Base-by-base conservation (phyloP, 1,140 invertebrate species). In the Macrostomum lignano region DNA sequence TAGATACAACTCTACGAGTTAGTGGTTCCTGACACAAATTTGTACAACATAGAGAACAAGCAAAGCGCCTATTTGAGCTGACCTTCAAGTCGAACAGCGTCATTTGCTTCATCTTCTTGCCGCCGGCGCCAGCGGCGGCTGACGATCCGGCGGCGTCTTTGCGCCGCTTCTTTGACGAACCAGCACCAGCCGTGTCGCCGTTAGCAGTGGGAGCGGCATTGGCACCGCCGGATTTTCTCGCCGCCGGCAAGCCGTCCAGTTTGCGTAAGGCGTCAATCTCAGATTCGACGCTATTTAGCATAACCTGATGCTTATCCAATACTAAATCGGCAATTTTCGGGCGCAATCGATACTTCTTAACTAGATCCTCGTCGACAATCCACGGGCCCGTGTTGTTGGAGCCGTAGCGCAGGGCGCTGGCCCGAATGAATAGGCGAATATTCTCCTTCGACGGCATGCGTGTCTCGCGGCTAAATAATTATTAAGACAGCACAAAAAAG, bases 251-350 rank as follows among this genome's bases (percentile, higher is more conserved):
- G n/a, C 19, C 23, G n/a, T 31, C 21, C 24, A 25, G 13, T n/a
- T 35, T 11, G n/a, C 11, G 19, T 3, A 7, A n/a, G 7, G 15
- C 39, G 32, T 38, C 19, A 28, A 28, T 3, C 9, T 5, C 19
- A 5, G 26, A 9, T 9, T 28, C 3, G 15, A 3, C 3, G 15
- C 9, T 7, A 15, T 28, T 28, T 3, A 7, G 7, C 4, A 14
- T 17, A 20, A 53, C 52, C 46, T 55, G 53, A 0, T 42, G 26
- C 29, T 51, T 49, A 7, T 48, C 51, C 2, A 54, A 35, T 17
- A 52, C 42, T 32, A 54, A 49, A 29, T 52, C 49, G n/a, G 44
- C 44, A 46, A 51, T 46, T 38, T 54, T 54, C 42, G 38, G 49
- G 5, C 43, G 42, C 11, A 57, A 37, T 17, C 29, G 37, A 35